phyloP scores from a whole-genome alignment of 2,888 invertebrate genomes.

The Scaptomyza cyrtandrae region DNA sequence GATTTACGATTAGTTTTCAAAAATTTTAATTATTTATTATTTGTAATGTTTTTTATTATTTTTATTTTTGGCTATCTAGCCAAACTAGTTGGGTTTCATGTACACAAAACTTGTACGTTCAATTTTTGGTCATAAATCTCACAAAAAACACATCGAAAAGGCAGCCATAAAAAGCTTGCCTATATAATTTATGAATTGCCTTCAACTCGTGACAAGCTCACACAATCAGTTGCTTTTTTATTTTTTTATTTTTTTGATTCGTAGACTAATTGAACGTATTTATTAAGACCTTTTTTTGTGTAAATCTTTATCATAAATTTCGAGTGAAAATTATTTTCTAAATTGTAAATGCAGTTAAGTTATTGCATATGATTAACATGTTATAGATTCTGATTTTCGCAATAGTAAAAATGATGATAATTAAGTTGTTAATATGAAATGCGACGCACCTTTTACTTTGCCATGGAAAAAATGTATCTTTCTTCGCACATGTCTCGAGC shows the following conservation, averaged over 20 bases:
- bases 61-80: slow-evolving; percentile 4
- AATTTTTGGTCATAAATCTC: slow-evolving; percentile 43
- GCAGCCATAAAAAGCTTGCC: slow-evolving; percentile 52
- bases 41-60: background rate
- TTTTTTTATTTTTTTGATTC: background rate
- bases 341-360: too few relatives aligned
- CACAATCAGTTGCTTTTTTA: slow-evolving; percentile 6
- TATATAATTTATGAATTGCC: slow-evolving; percentile 54
- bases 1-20: slow-evolving; percentile 34
- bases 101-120: slow-evolving; percentile 27
- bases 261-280: slow-evolving; percentile 2
- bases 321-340: too few relatives aligned
- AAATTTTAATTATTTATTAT: slow-evolving; percentile 1
- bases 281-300: background rate
- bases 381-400: too few relatives aligned
- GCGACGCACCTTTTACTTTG: too few relatives aligned
- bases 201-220: slow-evolving; percentile 42
- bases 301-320: too few relatives aligned
- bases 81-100: slow-evolving; percentile 10
- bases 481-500: background rate
- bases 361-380: too few relatives aligned
- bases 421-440: too few relatives aligned
- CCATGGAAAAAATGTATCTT: too few relatives aligned
- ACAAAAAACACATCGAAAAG: slow-evolving; percentile 29
- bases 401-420: too few relatives aligned